Conservation (phyloP, 2,888 invertebrate species). For the Perithous albicinctus region DNA sequence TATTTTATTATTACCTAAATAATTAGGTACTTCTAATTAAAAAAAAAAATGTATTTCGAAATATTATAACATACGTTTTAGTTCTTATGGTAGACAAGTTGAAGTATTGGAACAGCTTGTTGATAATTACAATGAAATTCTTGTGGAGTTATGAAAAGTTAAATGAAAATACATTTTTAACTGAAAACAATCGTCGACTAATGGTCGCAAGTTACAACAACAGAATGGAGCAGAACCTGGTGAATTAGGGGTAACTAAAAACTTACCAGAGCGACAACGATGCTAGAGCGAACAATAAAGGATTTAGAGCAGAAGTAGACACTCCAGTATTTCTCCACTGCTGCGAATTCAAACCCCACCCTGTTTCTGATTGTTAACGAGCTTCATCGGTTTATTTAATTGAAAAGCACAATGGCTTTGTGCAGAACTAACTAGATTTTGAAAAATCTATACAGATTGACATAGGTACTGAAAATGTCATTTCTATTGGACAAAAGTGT, state of each 20-base stretch:
- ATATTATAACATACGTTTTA: not conserved
- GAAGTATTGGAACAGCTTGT: not conserved
- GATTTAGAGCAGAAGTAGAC: not conserved
- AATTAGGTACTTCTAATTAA: not conserved
- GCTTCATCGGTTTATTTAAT: slow-evolving; percentile 50
- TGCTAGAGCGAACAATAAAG: slow-evolving; percentile 9
- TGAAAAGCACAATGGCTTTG: slow-evolving; percentile 26
- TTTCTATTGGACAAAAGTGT: not conserved
- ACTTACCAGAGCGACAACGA: not conserved
- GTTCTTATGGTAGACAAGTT: not conserved
- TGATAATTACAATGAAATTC: slow-evolving; percentile 5
- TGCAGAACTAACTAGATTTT: not conserved
- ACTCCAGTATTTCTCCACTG: not conserved
- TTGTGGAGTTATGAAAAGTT: not conserved
- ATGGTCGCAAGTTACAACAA: not conserved
- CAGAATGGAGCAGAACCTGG: not conserved
- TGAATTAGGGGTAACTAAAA: slow-evolving; percentile 14
- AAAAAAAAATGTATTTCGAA: not conserved
- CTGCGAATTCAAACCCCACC: not conserved
- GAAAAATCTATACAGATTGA: slow-evolving; percentile 23
- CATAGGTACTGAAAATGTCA: not conserved
- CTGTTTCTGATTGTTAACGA: slow-evolving; percentile 20
- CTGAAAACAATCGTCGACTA: no score
- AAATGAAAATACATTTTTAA: slow-evolving; percentile 11
- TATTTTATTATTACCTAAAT: no score